Conservation (phyloP, 2,888 invertebrate genomes). For the Callyntrura guangdongensis region DNA sequence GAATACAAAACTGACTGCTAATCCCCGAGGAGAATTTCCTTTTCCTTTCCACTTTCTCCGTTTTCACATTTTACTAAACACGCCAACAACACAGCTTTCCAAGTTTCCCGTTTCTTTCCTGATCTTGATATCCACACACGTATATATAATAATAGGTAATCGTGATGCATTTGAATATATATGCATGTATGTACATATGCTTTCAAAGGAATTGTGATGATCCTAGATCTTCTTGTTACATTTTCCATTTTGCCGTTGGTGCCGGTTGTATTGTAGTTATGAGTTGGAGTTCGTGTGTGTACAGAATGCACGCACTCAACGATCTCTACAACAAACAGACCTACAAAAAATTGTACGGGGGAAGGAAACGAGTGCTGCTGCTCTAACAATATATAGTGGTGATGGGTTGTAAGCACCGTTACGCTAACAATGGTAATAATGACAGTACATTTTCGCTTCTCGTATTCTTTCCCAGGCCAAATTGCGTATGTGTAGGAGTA, state of each 20-base stretch:
- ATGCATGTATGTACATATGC: no score
- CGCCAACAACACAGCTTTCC: background rate
- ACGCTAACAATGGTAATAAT: background rate
- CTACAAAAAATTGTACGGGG: background rate
- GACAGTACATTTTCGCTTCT: background rate
- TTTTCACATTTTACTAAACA: constrained; percentile 12
- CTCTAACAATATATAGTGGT: background rate
- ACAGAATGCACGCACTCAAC: background rate
- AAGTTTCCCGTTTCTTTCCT: background rate
- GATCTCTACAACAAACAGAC: background rate
- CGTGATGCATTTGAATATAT: background rate
- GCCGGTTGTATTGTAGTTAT: background rate
- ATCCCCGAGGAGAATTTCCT: constrained; percentile 64
- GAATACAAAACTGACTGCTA: constrained; percentile 70
- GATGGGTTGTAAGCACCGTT: background rate
- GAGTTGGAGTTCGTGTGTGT: background rate
- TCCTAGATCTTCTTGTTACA: background rate
- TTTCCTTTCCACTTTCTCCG: constrained; percentile 9
- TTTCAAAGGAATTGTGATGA: no score
- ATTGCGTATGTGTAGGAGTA: background rate
- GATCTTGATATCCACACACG: background rate
- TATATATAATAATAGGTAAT: background rate
- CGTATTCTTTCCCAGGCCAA: background rate
- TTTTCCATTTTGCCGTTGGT: constrained; percentile 31
- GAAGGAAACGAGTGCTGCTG: background rate